phyloP scores from a whole-genome alignment of 2,113 vertebrate genomes.

The Tragelaphus buxtoni region DNA sequence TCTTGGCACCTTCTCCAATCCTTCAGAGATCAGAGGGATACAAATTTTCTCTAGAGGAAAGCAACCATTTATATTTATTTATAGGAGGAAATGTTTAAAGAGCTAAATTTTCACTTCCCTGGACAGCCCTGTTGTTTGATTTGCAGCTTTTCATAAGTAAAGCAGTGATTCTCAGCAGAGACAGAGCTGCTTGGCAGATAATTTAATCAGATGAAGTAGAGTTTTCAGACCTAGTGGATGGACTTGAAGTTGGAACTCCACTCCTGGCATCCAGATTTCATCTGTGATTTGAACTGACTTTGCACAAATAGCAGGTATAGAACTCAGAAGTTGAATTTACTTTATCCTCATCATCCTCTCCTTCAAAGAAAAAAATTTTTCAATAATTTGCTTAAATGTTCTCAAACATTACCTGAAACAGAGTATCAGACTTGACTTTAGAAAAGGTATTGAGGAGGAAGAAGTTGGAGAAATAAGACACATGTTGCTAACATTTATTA shows the following conservation, averaged over 20 bases:
- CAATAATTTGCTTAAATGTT: neutral
- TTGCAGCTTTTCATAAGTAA: constrained; percentile 67
- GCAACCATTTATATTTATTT: constrained; percentile 65
- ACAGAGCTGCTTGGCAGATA: neutral
- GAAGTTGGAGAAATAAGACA: neutral
- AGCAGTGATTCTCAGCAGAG: constrained; percentile 48
- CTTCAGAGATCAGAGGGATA: constrained; percentile 37
- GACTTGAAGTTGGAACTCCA: neutral
- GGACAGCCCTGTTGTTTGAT: constrained; percentile 60
- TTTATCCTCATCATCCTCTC: neutral
- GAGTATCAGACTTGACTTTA: neutral
- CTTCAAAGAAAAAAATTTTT: neutral
- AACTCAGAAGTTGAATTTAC: neutral
- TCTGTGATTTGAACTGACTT: neutral
- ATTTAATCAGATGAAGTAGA: neutral
- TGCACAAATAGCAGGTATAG: neutral
- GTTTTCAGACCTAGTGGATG: neutral
- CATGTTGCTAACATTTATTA: neutral
- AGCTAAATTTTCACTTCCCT: constrained; percentile 59
- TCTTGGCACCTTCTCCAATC: neutral
- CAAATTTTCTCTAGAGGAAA: constrained; percentile 40
- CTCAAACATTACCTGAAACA: neutral
- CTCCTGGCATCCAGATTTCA: neutral
- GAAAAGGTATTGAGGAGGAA: neutral
- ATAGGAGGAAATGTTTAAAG: constrained; percentile 69